Evolutionary conservation across 2,797 vertebrate species (phyloP).

Genomic region (Loris lydekkerianus): DNA sequence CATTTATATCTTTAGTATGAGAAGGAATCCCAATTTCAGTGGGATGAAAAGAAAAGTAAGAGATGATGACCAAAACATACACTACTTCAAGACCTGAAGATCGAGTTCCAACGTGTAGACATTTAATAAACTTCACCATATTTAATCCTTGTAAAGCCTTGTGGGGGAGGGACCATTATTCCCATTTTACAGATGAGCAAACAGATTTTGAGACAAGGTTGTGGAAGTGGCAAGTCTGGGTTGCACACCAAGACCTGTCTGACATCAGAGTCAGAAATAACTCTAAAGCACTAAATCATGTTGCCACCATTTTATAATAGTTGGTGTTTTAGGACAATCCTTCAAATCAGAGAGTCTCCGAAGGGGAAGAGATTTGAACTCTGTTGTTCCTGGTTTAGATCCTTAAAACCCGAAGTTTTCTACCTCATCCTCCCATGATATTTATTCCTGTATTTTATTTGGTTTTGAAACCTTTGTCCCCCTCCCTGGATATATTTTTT

Average conservation of each 20-base stretch:
- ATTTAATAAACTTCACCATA: background rate
- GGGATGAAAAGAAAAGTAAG: background rate
- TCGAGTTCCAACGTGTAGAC: background rate
- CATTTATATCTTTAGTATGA: conserved; percentile 20
- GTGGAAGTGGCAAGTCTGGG: background rate
- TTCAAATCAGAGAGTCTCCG: background rate
- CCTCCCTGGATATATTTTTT: background rate
- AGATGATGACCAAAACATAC: background rate
- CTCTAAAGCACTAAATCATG: background rate
- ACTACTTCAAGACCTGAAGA: background rate
- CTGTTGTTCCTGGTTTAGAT: conserved; percentile 16
- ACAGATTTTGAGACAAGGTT: background rate
- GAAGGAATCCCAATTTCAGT: background rate
- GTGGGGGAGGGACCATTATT: background rate
- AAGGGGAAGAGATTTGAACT: conserved; percentile 31
- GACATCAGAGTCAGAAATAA: conserved; percentile 29
- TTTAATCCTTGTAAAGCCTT: conserved; percentile 10
- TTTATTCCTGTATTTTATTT: background rate
- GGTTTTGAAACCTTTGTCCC: background rate
- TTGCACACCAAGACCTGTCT: background rate
- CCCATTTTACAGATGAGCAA: conserved; percentile 12
- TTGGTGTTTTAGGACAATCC: background rate
- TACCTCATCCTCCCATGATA: background rate
- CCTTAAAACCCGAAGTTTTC: background rate
- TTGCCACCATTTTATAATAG: background rate